Base-by-base conservation (phyloP, 2,113 vertebrate species). In the Pantherophis guttatus region DNA sequence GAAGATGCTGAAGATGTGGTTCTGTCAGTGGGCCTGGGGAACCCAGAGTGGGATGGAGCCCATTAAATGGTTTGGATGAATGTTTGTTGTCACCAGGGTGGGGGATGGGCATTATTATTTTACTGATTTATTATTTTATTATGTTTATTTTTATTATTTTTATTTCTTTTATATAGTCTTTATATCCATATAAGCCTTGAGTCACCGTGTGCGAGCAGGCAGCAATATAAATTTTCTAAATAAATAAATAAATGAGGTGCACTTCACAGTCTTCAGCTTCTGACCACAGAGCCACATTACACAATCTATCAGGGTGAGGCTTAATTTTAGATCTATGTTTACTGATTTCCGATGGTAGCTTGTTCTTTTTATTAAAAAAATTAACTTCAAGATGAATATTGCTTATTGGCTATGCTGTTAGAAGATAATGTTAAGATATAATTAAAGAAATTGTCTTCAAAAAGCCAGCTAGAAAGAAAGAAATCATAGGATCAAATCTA, bases 301-400 rank as follows among this genome's bases (percentile, higher is more conserved):
- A 33, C 50, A 75, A 48, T 55, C 88, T 39, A 88, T 58, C 33
- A 81, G 92, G 57, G 29, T 86, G 88, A 75, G 55, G 24, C 59
- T 92, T 88, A 24, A 53, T 23, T 92, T 92, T 57, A 92, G 15
- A 89, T 89, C 10, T 92, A 55, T 89, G 81, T 85, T 81, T 89
- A 85, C 81, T 89, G 39, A 48, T 89, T 92, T 89, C 11, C 13
- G 8, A 17, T 53, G 55, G 58, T 89, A 88, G 26, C n/a, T 19
- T 53, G 33, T 81, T 24, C 62, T 92, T 50, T 86, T 91, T 86
- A 86, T 86, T 29, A 58, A 91, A 91, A 57, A 59, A 26, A 59
- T 0, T 8, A 59, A 59, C 23, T 91, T 91, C 91, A 92, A 87
- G 52, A 24, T 33, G 44, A 26, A 4, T 48, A 89, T 81, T 75